These are phyloP conservation scores for Dissostichus mawsoni DNA, from an alignment of 2,113 vertebrate genomes.

Conservation along the genomic window DNA sequence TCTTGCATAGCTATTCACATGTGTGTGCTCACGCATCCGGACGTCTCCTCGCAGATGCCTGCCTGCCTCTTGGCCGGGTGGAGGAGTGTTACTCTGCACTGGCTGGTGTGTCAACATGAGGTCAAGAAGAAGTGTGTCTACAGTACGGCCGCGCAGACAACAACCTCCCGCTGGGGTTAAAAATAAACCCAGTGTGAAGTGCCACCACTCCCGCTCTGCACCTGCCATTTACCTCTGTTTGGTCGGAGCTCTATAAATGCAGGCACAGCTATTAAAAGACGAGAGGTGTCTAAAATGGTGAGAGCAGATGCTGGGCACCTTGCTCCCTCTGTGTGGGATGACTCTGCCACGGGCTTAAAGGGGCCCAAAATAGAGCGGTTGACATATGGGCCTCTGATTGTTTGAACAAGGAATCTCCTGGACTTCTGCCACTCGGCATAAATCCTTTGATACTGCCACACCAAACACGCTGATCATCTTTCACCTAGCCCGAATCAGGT, in stretches of 20 bases:
- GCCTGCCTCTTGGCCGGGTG: constrained; percentile 32
- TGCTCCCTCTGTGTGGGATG: constrained; percentile 79
- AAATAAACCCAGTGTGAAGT: constrained; percentile 80
- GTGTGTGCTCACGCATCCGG: constrained; percentile 63
- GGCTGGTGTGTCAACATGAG: constrained; percentile 78
- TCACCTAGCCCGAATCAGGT: constrained; percentile 70
- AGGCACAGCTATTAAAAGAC: constrained; percentile 80
- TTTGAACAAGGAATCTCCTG: constrained; percentile 84
- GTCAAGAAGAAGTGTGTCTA: constrained; percentile 74
- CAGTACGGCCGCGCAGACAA: constrained; percentile 56
- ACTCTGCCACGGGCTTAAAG: constrained; percentile 74
- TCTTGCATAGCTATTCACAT: constrained; percentile 78
- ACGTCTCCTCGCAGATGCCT: constrained; percentile 59
- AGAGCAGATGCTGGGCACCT: constrained; percentile 83
- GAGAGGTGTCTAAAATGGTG: constrained; percentile 78
- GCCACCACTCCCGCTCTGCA: constrained; percentile 70
- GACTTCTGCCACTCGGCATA: constrained; percentile 77
- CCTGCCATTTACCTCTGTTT: constrained; percentile 81
- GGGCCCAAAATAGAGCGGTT: constrained; percentile 81
- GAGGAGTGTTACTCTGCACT: constrained; percentile 53
- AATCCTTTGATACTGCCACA: constrained; percentile 76
- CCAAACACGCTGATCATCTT: constrained; percentile 73
- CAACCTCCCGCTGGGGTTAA: constrained; percentile 71
- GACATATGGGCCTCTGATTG: constrained; percentile 85
- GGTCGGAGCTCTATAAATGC: constrained; percentile 75